Evolutionary conservation across 1,140 invertebrate species (phyloP).

Genomic region (Calephelis virginiensis): DNA sequence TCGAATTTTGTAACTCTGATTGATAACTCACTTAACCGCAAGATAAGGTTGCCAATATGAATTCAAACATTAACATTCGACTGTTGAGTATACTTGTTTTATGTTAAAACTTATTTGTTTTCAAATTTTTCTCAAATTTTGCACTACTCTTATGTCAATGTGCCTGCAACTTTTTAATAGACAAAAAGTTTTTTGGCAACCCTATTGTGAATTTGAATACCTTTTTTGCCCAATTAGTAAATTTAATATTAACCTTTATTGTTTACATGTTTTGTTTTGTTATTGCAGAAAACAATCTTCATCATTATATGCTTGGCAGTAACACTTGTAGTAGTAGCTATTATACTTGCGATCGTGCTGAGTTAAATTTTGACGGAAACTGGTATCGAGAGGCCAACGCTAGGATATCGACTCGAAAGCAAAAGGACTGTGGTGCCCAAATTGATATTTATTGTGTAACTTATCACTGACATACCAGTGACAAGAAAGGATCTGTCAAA

Average conservation of each 20-base stretch:
- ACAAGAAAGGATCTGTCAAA: background rate
- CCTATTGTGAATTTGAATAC: background rate
- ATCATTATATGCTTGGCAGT: slow-evolving; percentile 89
- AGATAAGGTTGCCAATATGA: no score
- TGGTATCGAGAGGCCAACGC: slow-evolving; percentile 41
- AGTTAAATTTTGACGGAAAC: slow-evolving; percentile 37
- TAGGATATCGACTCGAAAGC: slow-evolving; percentile 37
- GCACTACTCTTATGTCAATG: no score
- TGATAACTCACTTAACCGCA: no score
- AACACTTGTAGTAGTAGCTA: slow-evolving; percentile 86
- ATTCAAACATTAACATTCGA: no score
- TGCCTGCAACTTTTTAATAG: no score
- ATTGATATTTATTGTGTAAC: slow-evolving; percentile 15
- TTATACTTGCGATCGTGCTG: slow-evolving; percentile 80
- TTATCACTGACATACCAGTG: background rate
- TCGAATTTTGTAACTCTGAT: no score
- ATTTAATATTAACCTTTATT: background rate
- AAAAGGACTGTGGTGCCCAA: slow-evolving; percentile 13
- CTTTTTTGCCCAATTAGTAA: background rate
- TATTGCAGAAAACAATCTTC: slow-evolving; percentile 92
- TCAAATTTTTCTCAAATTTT: no score
- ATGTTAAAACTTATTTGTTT: no score
- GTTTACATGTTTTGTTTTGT: slow-evolving; percentile 73
- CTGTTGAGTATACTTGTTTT: no score
- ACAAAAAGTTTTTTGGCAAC: background rate